A percentile compares a stretch with the other conserved stretches of the same genome.
phyloP scores from a whole-genome alignment of 2,888 invertebrate genomes.

The Acanthopleura granulata region DNA sequence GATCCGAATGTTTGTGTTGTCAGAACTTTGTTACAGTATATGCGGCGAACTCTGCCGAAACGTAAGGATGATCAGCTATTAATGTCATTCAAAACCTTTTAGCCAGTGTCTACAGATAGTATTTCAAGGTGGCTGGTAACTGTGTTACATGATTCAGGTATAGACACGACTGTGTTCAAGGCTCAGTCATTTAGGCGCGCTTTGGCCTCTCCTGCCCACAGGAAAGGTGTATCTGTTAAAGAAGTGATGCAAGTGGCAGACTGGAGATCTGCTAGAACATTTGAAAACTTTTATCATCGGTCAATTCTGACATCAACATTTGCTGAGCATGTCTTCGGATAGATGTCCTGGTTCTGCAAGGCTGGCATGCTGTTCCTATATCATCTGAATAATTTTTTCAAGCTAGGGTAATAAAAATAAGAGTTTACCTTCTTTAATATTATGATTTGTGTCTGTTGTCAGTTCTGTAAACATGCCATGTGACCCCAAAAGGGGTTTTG shows the following conservation, averaged over 20 bases:
- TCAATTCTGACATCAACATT: too few species aligned
- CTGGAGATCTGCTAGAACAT: too few species aligned
- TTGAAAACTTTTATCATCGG: too few species aligned
- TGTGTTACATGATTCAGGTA: neutral
- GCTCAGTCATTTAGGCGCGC: constrained; percentile 24
- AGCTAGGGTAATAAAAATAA: too few species aligned
- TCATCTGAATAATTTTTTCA: too few species aligned
- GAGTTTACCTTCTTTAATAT: too few species aligned
- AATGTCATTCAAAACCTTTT: constrained; percentile 20
- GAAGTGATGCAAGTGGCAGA: constrained; percentile 20
- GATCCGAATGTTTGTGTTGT: constrained; percentile 20
- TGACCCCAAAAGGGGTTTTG: too few species aligned
- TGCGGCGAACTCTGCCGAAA: constrained; percentile 6
- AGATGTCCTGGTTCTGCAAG: too few species aligned
- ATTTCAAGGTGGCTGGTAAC: constrained; percentile 24
- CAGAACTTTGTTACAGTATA: constrained; percentile 19
- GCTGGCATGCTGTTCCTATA: too few species aligned
- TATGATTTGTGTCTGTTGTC: too few species aligned
- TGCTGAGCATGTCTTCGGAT: too few species aligned
- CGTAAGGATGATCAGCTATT: constrained; percentile 12
- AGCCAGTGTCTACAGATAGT: constrained; percentile 18
- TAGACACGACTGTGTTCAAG: constrained; percentile 17
- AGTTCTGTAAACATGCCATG: too few species aligned
- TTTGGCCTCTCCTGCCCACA: constrained; percentile 16
- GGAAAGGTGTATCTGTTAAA: constrained; percentile 11